These are phyloP conservation scores for Catocala fraxini DNA, from an alignment of 2,888 invertebrate genomes.

Conservation along the genomic window DNA sequence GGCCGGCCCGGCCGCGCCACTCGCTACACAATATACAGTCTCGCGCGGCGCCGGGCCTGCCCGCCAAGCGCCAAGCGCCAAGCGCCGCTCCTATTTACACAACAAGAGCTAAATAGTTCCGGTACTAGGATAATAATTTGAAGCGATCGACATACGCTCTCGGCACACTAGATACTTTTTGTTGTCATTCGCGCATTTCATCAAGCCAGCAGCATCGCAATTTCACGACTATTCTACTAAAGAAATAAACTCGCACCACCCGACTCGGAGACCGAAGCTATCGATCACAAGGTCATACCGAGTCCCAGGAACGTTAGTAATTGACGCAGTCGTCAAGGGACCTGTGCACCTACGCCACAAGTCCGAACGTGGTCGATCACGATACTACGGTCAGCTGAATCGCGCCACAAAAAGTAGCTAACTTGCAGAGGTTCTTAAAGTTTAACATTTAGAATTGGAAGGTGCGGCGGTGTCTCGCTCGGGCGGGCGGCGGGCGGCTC, in stretches of 20 bases:
- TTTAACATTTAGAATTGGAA: slow-evolving; percentile 77
- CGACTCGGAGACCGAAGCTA: slow-evolving; percentile 19
- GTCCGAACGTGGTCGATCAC: too few relatives aligned
- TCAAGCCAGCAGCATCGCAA: slow-evolving; percentile 4
- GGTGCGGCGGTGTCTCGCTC: slow-evolving; percentile 50
- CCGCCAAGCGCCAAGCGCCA: slow-evolving; percentile 27
- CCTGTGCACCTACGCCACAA: not conserved
- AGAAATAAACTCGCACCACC: slow-evolving; percentile 5
- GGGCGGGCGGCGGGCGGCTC: slow-evolving; percentile 43
- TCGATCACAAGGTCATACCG: slow-evolving; percentile 9
- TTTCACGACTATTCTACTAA: slow-evolving; percentile 7
- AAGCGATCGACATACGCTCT: slow-evolving; percentile 76
- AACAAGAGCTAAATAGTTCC: slow-evolving; percentile 79
- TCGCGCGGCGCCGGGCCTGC: slow-evolving; percentile 41
- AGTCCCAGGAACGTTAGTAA: too few relatives aligned
- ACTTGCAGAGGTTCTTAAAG: slow-evolving; percentile 15
- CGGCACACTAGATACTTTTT: slow-evolving; percentile 21
- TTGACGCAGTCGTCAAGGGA: not conserved
- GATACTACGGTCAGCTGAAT: slow-evolving; percentile 5
- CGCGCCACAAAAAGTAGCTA: slow-evolving; percentile 20
- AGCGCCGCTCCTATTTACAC: slow-evolving; percentile 28
- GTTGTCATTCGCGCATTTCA: slow-evolving; percentile 7
- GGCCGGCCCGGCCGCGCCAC: slow-evolving; percentile 30
- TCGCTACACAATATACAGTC: slow-evolving; percentile 33
- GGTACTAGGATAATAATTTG: slow-evolving; percentile 79